Evolutionary conservation across 2,113 vertebrate genomes (phyloP).

Genomic region (Tetrax tetrax): DNA sequence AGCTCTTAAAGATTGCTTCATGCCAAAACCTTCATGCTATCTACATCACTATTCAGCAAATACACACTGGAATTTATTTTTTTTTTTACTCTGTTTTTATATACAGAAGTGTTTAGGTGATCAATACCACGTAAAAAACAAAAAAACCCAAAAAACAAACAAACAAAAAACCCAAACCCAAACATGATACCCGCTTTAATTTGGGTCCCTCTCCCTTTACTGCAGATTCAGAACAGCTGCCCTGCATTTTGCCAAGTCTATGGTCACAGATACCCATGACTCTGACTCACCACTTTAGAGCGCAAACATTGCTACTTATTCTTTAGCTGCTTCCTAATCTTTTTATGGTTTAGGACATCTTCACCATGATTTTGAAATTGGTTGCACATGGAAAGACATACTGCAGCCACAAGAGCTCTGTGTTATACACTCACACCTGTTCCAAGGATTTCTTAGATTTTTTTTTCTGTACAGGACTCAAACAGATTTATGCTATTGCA

Average conservation of each 20-base stretch:
- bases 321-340: neutral
- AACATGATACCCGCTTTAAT: neutral
- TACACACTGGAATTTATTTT: neutral
- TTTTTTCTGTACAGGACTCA: neutral
- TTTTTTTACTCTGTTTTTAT: neutral
- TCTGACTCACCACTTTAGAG: constrained; percentile 26
- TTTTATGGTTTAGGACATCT: neutral
- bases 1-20: neutral
- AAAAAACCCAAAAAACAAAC: neutral
- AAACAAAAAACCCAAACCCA: no score
- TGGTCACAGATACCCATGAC: neutral
- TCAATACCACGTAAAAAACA: neutral
- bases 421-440: neutral
- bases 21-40: neutral
- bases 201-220: neutral
- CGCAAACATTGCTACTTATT: neutral
- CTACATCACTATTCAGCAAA: neutral
- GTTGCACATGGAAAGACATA: neutral
- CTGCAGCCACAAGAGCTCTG: neutral
- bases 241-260: neutral
- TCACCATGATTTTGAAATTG: neutral
- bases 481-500: neutral
- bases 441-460: neutral
- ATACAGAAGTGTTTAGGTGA: neutral
- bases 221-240: neutral